Evolutionary conservation across 2,797 vertebrate genomes (phyloP).

Genomic region (Eutrigla gurnardus): DNA sequence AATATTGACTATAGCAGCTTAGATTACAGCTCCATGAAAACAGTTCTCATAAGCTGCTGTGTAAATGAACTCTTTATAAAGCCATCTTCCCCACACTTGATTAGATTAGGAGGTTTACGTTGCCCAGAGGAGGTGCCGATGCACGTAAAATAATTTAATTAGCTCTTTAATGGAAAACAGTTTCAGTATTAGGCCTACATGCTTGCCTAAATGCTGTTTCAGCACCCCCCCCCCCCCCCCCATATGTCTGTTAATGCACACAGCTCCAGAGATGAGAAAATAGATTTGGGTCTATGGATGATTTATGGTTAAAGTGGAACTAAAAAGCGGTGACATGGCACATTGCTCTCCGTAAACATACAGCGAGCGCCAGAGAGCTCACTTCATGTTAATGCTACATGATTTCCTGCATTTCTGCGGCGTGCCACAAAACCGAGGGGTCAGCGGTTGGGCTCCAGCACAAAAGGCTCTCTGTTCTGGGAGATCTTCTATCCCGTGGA

Average conservation of each 20-base stretch:
- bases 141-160: slow-evolving; percentile 34
- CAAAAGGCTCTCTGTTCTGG: slow-evolving; percentile 56
- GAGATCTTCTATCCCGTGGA: slow-evolving; percentile 25
- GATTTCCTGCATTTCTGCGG: slow-evolving; percentile 58
- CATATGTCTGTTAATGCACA: background rate
- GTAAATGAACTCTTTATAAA: slow-evolving; percentile 15
- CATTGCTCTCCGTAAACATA: slow-evolving; percentile 65
- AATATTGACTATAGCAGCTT: slow-evolving; percentile 15
- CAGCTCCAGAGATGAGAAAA: background rate
- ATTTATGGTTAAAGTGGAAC: slow-evolving; percentile 42
- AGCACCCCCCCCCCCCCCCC: slow-evolving; percentile 6
- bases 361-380: slow-evolving; percentile 36
- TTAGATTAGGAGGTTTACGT: slow-evolving; percentile 13
- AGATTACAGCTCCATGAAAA: background rate
- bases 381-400: slow-evolving; percentile 35
- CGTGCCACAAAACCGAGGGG: slow-evolving; percentile 37
- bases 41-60: background rate
- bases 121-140: background rate
- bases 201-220: slow-evolving; percentile 20
- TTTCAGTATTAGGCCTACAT: slow-evolving; percentile 3
- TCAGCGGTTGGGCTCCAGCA: slow-evolving; percentile 34
- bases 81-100: slow-evolving; percentile 4
- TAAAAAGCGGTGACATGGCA: slow-evolving; percentile 47
- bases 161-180: slow-evolving; percentile 36
- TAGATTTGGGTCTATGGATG: slow-evolving; percentile 14